Base-by-base conservation (phyloP, 2,113 vertebrate species). In the Corydoras sp. region DNA sequence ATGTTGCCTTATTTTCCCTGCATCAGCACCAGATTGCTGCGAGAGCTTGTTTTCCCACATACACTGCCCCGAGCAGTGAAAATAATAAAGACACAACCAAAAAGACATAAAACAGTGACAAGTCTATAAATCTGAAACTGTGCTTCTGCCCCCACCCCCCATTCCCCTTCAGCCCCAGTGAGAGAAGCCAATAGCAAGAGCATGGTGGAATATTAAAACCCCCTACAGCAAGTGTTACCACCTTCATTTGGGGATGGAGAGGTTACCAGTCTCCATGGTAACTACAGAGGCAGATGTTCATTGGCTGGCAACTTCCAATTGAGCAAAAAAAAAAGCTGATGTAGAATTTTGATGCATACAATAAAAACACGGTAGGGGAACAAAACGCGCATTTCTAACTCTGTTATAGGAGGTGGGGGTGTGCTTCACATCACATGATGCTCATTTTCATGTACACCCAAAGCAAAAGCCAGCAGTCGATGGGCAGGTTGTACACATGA, bases 231-330 rank as follows among this genome's bases (percentile, higher is more conserved):
- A 80, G 82, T 84, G 88, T 89, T 88, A 87, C 87, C 87, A 87
- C 88, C 86, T 88, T 87, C 87, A 85, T 87, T 88, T 87, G 83
- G 84, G 83, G 86, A 85, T 83, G 84, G 84, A 81, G 84, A 83
- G 81, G 80, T 86, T 86, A 85, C 76, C 82, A 48, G 89, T 96
- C 92, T 88, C 93, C 81, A 93, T 92, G 85, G 93, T 86, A 96
- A 96, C 91, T 65, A n/a, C 84, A 88, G 91, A 86, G 87, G 90
- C 89, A 83, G 83, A 78, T 84, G 87, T 85, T 85, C 83, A 89
- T 89, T 82, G 84, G 82, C 82, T 84, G 89, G 88, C 89, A 86
- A 62, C 63, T 87, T 91, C 87, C 92, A 86, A 88, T 90, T 91
- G 91, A 87, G 87, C 79, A 85, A 82, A 84, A 85, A 50, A 61